Evolutionary conservation across 2,113 vertebrate genomes (phyloP), one percentile per base, ranked within the genome.

Genomic region (Oplegnathus fasciatus): DNA sequence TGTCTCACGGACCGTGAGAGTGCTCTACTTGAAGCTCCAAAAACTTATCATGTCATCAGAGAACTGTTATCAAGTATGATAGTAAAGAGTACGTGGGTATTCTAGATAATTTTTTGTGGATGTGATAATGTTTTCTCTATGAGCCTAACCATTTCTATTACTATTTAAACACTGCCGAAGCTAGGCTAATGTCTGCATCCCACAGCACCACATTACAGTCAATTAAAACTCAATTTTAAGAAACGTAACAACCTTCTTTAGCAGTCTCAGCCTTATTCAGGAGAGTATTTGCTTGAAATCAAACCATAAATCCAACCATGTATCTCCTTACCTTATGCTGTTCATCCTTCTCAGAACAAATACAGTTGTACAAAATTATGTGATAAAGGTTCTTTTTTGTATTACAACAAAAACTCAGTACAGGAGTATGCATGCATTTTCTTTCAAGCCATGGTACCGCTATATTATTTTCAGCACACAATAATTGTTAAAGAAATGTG

Each of bases 401-500:
- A 69, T 61, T 46, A 15, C 28, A 83, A 57, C 13, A 17, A 13
- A 64, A 40, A 40, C 48, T 66, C 30, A 71, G 58, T 9, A 3
- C 22, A 34, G 48, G 74, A 28, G 34, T 77, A 62, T 79, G 61
- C 72, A 69, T 73, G 26, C n/a, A 50, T 48, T 64, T 34, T 24
- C 15, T 60, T 52, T 77, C 6, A 62, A 71, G 65, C 37, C 50
- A 52, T 64, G 6, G 7, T 34, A 48, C 0, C 17, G 6, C 28
- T 26, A 55, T 40, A 44, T 48, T 1, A 58, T 79, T 62, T 52
- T 46, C 60, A 83, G 73, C 76, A 46, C 32, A 75, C 44, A 30
- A 5, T 72, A 73, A 76, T 80, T 84, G 22, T 72, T 62, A 44
- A 72, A 75, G 26, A 87, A 75, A 55, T 37, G 60, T 40, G 6